Conservation (phyloP, 2,113 vertebrate genomes). For the Nymphicus hollandicus region DNA sequence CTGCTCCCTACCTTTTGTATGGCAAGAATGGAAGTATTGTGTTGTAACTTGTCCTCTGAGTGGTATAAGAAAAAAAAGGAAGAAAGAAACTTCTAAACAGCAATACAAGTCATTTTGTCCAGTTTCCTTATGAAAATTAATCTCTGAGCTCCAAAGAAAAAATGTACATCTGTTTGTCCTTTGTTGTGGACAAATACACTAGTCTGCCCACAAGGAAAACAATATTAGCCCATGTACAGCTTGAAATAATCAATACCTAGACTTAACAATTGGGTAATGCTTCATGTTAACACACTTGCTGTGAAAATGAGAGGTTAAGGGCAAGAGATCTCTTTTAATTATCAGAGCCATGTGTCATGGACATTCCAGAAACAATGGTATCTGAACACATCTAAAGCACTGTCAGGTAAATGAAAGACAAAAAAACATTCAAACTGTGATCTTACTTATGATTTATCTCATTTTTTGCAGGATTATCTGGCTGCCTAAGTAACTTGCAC, state of each 20-base stretch:
- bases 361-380: conserved; percentile 20
- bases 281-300: conserved; percentile 45
- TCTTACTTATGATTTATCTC: background rate
- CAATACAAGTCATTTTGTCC: background rate
- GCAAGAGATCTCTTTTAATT: conserved; percentile 64
- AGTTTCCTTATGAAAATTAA: conserved; percentile 42
- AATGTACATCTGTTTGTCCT: conserved; percentile 26
- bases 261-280: conserved; percentile 21
- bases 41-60: background rate
- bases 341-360: conserved; percentile 8
- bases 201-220: conserved; percentile 35
- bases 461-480: conserved; percentile 3
- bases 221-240: conserved; percentile 40
- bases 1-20: conserved; percentile 8
- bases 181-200: conserved; percentile 41
- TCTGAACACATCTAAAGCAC: background rate
- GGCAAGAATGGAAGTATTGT: conserved; percentile 23
- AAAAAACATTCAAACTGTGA: background rate
- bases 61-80: background rate
- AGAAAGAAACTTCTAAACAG: background rate
- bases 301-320: conserved; percentile 38
- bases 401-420: background rate
- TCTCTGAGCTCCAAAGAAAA: conserved; percentile 33
- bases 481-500: background rate
- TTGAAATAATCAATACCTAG: conserved; percentile 64